These are phyloP conservation scores for Drosophila navojoa DNA, from an alignment of 1,140 invertebrate genomes.

Conservation along the genomic window DNA sequence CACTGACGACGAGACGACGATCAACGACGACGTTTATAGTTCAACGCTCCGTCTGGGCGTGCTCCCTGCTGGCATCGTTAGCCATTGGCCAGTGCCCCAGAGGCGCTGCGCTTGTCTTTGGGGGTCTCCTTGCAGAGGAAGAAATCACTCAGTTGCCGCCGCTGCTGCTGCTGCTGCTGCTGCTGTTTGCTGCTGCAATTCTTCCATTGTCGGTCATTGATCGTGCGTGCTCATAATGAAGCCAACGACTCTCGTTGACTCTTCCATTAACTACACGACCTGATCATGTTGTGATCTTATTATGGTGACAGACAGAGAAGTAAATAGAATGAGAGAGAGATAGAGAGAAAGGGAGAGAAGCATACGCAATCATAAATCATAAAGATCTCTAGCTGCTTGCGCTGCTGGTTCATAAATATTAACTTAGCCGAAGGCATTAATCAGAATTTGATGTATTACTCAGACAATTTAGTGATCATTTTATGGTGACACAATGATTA, in stretches of 20 bases:
- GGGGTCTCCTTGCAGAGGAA: constrained; percentile 40
- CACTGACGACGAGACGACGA: constrained; percentile 41
- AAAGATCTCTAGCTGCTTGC: background rate
- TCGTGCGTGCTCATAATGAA: constrained; percentile 73
- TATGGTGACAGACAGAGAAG: constrained; percentile 18
- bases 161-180: constrained; percentile 26
- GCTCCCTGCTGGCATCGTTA: constrained; percentile 35
- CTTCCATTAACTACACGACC: constrained; percentile 20
- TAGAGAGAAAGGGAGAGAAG: background rate
- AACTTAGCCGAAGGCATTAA: background rate
- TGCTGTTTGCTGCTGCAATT: constrained; percentile 21
- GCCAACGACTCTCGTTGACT: constrained; percentile 73
- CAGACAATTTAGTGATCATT: background rate
- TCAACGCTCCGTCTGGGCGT: constrained; percentile 67
- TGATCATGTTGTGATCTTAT: constrained; percentile 4
- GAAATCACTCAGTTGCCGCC: constrained; percentile 61
- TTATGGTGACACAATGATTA: background rate
- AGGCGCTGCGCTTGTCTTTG: constrained; percentile 8
- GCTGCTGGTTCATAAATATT: background rate
- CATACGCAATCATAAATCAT: background rate
- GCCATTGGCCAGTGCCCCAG: constrained; percentile 65
- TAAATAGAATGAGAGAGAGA: background rate
- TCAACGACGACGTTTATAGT: constrained; percentile 72
- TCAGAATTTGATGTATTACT: background rate
- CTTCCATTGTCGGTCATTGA: constrained; percentile 62